These are phyloP conservation scores for Bombylius major DNA, from an alignment of 2,888 invertebrate genomes.

Conservation along the genomic window DNA sequence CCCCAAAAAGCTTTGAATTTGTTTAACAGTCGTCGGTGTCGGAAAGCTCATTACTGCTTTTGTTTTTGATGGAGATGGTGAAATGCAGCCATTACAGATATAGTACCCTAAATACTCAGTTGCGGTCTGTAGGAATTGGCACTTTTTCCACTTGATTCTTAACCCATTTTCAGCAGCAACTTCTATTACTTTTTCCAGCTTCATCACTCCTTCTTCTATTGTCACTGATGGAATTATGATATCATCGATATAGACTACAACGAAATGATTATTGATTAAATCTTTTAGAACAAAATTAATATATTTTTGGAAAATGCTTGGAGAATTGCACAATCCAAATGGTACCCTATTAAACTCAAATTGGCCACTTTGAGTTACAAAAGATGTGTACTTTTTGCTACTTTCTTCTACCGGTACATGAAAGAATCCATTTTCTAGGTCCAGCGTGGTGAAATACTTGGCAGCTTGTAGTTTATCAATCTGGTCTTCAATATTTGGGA, in stretches of 20 bases:
- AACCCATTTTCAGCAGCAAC: too few species aligned
- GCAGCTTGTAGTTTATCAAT: conserved; percentile 19
- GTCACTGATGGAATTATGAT: conserved; percentile 6
- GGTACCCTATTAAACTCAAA: too few species aligned
- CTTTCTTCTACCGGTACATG: conserved; percentile 20
- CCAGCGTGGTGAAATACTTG: conserved; percentile 19
- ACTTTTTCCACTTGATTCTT: too few species aligned
- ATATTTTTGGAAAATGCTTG: conserved; percentile 16
- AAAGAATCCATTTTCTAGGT: conserved; percentile 23
- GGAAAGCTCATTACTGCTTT: too few species aligned
- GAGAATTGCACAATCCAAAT: conserved; percentile 16
- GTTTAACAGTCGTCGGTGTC: too few species aligned
- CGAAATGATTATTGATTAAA: neutral
- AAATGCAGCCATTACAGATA: neutral
- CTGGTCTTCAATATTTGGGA: conserved; percentile 21
- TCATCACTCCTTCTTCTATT: neutral
- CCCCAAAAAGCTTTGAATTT: too few species aligned
- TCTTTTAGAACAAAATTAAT: conserved; percentile 10
- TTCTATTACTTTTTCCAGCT: too few species aligned
- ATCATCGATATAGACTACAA: conserved; percentile 7
- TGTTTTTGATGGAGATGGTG: conserved; percentile 12
- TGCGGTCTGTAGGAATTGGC: too few species aligned
- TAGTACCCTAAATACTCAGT: too few species aligned
- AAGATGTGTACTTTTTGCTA: conserved; percentile 18
- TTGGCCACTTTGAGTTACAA: too few species aligned